phyloP scores from a whole-genome alignment of 2,888 invertebrate species.

The Mechanitis mazaeus region DNA sequence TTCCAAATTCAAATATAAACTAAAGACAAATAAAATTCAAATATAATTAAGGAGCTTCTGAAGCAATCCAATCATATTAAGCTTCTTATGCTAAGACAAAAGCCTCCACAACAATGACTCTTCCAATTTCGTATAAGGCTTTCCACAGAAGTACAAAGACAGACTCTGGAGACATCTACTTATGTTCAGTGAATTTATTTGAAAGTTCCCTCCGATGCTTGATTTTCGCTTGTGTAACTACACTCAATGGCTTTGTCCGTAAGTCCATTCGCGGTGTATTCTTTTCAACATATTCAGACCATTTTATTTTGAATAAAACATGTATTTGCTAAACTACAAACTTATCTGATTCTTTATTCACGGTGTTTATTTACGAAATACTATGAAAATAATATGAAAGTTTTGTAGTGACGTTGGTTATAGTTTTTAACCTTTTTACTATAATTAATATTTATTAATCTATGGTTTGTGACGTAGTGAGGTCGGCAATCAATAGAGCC shows the following conservation, averaged over 20 bases:
- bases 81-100: conserved; percentile 32
- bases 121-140: conserved; percentile 12
- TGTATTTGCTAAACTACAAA: neutral
- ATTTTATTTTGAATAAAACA: neutral
- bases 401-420: no score
- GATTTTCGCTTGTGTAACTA: conserved; percentile 22
- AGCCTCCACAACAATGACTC: conserved; percentile 18
- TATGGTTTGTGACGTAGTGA: no score
- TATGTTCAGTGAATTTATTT: conserved; percentile 22
- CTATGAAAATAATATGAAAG: no score
- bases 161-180: conserved; percentile 16
- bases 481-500: no score
- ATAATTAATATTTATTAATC: no score
- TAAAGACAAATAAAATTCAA: conserved; percentile 2
- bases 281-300: conserved; percentile 5
- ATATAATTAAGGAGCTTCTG: conserved; percentile 1
- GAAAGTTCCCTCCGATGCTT: conserved; percentile 16
- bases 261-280: conserved; percentile 14
- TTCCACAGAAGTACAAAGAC: conserved; percentile 3
- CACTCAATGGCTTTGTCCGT: conserved; percentile 17
- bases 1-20: neutral
- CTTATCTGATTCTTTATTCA: neutral
- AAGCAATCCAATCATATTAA: conserved; percentile 34
- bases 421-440: no score
- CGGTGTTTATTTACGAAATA: neutral